Evolutionary conservation across 1,140 invertebrate genomes (phyloP).

Genomic region (Drosophila repleta): DNA sequence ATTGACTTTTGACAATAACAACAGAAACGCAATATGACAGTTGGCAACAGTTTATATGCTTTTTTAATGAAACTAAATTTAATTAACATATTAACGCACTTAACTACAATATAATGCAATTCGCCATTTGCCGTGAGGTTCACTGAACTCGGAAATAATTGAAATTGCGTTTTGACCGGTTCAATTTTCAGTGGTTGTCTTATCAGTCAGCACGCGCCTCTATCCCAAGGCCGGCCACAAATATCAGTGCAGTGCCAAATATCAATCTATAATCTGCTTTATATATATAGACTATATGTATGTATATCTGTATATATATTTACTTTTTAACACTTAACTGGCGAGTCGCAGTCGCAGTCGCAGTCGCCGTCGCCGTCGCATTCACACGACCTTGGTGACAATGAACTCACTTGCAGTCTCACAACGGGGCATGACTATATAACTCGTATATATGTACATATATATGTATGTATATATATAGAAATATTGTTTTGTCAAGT

Average conservation of each 20-base stretch:
- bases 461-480: background rate
- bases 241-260: conserved; percentile 19
- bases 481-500: conserved; percentile 39
- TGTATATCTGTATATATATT: background rate
- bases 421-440: background rate
- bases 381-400: conserved; percentile 68
- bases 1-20: conserved; percentile 55
- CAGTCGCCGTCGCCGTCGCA: conserved; percentile 22
- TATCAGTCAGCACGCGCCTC: conserved; percentile 37
- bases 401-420: conserved; percentile 56
- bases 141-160: conserved; percentile 45
- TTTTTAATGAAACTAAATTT: conserved; percentile 79
- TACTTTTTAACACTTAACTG: conserved; percentile 17
- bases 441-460: background rate
- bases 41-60: conserved; percentile 37
- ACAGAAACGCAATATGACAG: conserved; percentile 19
- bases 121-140: conserved; percentile 45
- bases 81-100: conserved; percentile 71
- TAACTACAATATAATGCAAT: conserved; percentile 73
- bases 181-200: conserved; percentile 8
- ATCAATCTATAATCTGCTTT: conserved; percentile 34
- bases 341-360: background rate
- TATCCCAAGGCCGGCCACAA: conserved; percentile 18
- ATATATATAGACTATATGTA: background rate
- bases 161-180: conserved; percentile 26